A percentile compares a stretch with the other conserved stretches of the same genome.
These are phyloP conservation scores for Micronycteris hirsuta DNA, from an alignment of 2,113 vertebrate genomes.

Conservation along the genomic window DNA sequence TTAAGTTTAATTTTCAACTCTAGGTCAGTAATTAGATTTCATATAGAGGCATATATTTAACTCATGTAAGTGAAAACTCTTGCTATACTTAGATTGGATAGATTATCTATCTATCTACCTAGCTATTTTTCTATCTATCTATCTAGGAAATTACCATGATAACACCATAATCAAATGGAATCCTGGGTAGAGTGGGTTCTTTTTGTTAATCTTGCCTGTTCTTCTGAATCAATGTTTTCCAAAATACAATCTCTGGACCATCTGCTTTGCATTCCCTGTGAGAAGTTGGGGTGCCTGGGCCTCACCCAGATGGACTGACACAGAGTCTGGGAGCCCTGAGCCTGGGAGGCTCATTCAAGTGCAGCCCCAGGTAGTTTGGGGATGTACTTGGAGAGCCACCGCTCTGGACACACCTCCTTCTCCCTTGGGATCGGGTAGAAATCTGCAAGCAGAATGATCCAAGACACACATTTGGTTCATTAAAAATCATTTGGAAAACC, in stretches of 20 bases:
- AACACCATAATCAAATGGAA: not conserved
- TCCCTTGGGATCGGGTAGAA: not conserved
- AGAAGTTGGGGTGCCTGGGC: not conserved
- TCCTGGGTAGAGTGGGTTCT: not conserved
- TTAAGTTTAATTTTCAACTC: slow-evolving; percentile 33
- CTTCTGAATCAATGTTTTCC: not conserved
- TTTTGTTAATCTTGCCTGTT: not conserved
- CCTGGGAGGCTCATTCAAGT: not conserved
- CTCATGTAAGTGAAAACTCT: not conserved
- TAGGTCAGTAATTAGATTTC: not conserved
- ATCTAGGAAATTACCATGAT: not conserved
- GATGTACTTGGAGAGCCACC: not conserved
- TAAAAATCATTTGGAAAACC: not conserved
- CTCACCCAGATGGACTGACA: not conserved
- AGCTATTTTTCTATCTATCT: not conserved
- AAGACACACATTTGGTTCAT: not conserved
- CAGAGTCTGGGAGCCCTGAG: not conserved
- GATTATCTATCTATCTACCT: not conserved
- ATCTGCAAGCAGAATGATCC: not conserved
- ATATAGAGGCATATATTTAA: not conserved
- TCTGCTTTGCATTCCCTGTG: not conserved
- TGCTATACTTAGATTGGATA: not conserved
- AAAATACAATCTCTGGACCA: not conserved
- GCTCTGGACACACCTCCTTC: not conserved
- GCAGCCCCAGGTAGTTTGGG: not conserved